Conservation (phyloP, 2,888 invertebrate genomes). For the Amorpha juglandis region DNA sequence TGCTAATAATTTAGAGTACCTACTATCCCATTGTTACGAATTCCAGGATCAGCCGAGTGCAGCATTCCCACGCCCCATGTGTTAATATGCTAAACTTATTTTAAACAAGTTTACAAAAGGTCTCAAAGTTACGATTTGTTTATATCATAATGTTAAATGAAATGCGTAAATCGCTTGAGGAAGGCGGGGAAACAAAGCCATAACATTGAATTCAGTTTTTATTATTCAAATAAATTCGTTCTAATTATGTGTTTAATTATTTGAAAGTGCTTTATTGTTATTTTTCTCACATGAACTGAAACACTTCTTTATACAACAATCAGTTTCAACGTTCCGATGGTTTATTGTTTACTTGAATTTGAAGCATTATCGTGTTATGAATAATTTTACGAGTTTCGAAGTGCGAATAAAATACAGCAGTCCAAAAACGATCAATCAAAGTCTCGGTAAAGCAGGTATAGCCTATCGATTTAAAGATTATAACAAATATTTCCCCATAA, state of each 20-base stretch:
- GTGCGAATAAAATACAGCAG: background rate
- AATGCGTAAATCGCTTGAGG: background rate
- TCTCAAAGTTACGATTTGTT: background rate
- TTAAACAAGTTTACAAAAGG: background rate
- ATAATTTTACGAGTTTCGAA: background rate
- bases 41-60: too few species aligned
- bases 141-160: background rate
- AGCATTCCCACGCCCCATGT: background rate
- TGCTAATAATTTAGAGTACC: too few species aligned
- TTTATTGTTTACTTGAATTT: background rate
- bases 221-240: background rate
- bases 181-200: background rate
- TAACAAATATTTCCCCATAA: slow-evolving; percentile 21
- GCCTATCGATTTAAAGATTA: slow-evolving; percentile 20
- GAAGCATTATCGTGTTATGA: background rate
- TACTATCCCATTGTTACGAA: too few species aligned
- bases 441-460: slow-evolving; percentile 12
- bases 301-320: background rate
- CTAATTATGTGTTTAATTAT: background rate
- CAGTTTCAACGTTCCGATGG: background rate
- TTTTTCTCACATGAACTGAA: background rate
- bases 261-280: slow-evolving; percentile 6
- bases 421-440: background rate
- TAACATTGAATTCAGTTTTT: background rate
- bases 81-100: background rate